phyloP scores from a whole-genome alignment of 2,113 vertebrate species.

The Spea multiplicata region DNA sequence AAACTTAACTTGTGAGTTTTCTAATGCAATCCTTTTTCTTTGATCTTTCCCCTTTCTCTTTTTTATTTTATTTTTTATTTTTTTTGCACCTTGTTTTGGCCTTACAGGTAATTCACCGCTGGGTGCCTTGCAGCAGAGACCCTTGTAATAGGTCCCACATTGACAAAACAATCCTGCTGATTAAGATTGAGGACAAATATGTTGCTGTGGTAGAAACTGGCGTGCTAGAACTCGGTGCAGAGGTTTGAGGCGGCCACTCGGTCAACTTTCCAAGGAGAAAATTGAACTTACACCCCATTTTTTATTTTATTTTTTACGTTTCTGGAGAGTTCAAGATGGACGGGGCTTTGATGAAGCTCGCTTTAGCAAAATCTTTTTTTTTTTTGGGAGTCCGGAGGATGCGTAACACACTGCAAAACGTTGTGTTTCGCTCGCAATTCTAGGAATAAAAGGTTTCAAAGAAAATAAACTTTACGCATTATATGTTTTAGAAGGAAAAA shows the following conservation, averaged over 20 bases:
- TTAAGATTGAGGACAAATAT: conserved; percentile 98
- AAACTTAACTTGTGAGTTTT: conserved; percentile 2
- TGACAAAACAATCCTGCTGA: conserved; percentile 97
- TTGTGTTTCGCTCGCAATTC: neutral
- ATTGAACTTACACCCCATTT: conserved; percentile 41
- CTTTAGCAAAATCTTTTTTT: neutral
- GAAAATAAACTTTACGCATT: neutral
- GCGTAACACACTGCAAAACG: neutral
- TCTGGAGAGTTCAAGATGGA: conserved; percentile 62
- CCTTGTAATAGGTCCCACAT: conserved; percentile 92
- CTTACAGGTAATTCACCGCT: conserved; percentile 97
- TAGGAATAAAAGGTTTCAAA: neutral
- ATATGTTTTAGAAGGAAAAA: neutral
- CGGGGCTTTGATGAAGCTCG: conserved; percentile 58
- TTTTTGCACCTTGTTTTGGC: conserved; percentile 1
- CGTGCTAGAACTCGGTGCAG: conserved; percentile 94
- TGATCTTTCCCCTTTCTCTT: conserved; percentile 11
- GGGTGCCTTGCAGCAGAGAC: conserved; percentile 99
- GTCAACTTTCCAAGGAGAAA: conserved; percentile 53
- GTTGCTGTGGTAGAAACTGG: conserved; percentile 95
- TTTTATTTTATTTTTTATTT: neutral
- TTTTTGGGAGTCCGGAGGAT: neutral
- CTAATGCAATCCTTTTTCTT: conserved; percentile 30
- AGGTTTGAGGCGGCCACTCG: conserved; percentile 77
- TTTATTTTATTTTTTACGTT: conserved; percentile 37